Evolutionary conservation across 2,888 invertebrate species (phyloP), one percentile per base, ranked within the genome.

Genomic region (Orthosia gothica): DNA sequence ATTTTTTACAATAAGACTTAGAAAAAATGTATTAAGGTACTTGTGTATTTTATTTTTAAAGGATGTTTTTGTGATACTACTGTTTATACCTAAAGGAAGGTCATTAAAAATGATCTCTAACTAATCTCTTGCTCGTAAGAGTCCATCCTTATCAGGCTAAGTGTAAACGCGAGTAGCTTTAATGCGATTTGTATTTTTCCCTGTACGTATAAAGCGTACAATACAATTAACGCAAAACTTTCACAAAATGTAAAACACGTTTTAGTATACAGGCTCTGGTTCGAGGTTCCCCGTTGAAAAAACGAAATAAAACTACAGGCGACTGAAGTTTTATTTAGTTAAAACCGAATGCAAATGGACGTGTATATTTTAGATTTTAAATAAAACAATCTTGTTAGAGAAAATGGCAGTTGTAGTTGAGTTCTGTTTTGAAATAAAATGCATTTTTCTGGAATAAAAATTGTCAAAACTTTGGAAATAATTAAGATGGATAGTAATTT

Each of bases 291-390:
- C 32, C 0, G n/a, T 16, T n/a, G 5, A 20, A 61, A n/a, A 52
- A 18, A 13, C 18, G 12, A 26, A 57, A 45, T n/a, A 57, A 20
- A 49, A 63, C 23, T 40, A 16, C 47, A 7, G 7, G 23, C 12
- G 18, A 15, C 23, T n/a, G 23, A 15, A 23, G 9, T 54, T 73
- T 18, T 11, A 12, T 5, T 61, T 47, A 18, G 1, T 12, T 32
- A 18, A 15, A 72, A 9, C 20, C 7, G 13, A 23, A 55, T n/a
- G 23, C 13, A 12, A 55, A 23, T 63, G n/a, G 18, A 47, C 5
- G 12, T 7, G 20, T 73, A 11, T 23, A 71, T 52, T 45, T 45
- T 50, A 20, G 1, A 50, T 59, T 71, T 63, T 23, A 62, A 40
- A n/a, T n/a, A 20, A 23, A n/a, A 49, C 49, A 11, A 13, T n/a